Evolutionary conservation across 2,797 vertebrate genomes (phyloP), one percentile per base, ranked within the genome.

Genomic region (Epinephelus awoara): DNA sequence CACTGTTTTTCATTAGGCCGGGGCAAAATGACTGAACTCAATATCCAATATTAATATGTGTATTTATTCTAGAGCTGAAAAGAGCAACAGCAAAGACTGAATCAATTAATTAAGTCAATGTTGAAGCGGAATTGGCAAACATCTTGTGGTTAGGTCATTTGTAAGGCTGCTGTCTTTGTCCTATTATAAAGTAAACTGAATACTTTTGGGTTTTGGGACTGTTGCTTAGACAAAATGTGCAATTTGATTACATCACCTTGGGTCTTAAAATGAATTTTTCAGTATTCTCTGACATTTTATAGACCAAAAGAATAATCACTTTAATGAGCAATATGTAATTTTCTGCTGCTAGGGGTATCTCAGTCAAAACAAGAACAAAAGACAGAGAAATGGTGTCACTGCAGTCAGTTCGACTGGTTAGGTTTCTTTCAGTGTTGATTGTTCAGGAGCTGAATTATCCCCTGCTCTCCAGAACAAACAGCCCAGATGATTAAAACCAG

Each of bases 1-100:
- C n/a, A 21, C 3, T 10, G 52, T 74, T 79, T 77, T 70, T 69
- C 56, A 77, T 83, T 72, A 49, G 46, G 34, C 61, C 58, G 44
- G 5, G 8, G n/a, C n/a, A 64, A 65, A 56, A 58, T 19, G 10
- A 44, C 29, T 46, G 17, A 61, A 66, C 59, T 71, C 72, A 38
- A 69, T 56, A 61, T 8, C 9, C 23, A 63, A 19, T 46, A 75
- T 29, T 49, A 78, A 59, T 66, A 55, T n/a, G 4, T 47, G 4
- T 62, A 19, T 67, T 15, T 7, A 49, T 8, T 54, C 1, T 11
- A 49, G 5, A 29, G 52, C 27, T 40, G 23, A 75, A 55, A 25
- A 0, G 1, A 19, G 13, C 46, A 18, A 54, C 6, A 0, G 29
- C 23, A 46, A n/a, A 19, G 21, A 52, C 34, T 19, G 7, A 46